Percentiles rank a stretch among this genome's conserved stretches.
Conservation (phyloP, 2,797 vertebrate genomes). For the Sarcophilus harrisii region DNA sequence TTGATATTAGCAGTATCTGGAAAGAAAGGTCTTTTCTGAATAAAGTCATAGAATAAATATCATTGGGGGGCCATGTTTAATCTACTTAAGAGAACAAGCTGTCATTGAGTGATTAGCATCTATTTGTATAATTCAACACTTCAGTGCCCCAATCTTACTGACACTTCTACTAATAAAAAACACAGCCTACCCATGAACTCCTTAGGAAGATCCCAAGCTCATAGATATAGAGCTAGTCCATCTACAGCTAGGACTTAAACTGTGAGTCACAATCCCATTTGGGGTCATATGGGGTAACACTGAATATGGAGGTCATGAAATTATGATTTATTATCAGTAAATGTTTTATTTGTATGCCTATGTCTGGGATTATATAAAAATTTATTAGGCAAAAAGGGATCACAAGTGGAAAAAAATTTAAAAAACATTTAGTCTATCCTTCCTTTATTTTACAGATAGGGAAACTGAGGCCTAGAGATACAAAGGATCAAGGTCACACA, state of each 20-base stretch:
- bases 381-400: too few species aligned
- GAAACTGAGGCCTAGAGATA: neutral
- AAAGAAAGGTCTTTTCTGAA: conserved; percentile 18
- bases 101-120: neutral
- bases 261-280: too few species aligned
- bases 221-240: neutral
- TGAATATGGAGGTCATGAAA: too few species aligned
- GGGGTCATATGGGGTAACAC: too few species aligned
- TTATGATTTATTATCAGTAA: too few species aligned
- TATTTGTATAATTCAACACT: neutral
- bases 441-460: neutral
- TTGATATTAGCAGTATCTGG: neutral
- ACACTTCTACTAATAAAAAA: neutral
- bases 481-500: neutral
- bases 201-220: neutral
- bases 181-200: neutral
- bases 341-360: too few species aligned
- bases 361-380: too few species aligned
- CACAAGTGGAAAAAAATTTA: too few species aligned
- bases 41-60: conserved; percentile 22
- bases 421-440: neutral
- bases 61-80: neutral
- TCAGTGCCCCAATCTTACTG: neutral
- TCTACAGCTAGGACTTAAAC: too few species aligned
- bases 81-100: conserved; percentile 43